Evolutionary conservation across 2,888 invertebrate genomes (phyloP).

Genomic region (Machimus atricapillus): DNA sequence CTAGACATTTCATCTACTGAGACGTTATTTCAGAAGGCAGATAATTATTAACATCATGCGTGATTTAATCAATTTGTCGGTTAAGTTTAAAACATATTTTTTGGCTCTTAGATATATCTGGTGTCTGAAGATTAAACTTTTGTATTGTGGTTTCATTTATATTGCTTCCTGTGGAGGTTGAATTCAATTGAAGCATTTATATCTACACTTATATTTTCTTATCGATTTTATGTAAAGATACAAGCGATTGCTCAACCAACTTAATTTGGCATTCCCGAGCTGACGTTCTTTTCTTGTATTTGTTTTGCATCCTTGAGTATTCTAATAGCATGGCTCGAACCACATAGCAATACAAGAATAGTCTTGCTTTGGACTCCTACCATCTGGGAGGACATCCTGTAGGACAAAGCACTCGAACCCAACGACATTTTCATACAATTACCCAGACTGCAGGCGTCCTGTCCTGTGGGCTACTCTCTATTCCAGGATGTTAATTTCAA

Average conservation of each 20-base stretch:
- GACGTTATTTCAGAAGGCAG: no score
- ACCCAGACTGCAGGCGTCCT: not conserved
- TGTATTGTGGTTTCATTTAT: no score
- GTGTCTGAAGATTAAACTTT: no score
- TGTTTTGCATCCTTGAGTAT: not conserved
- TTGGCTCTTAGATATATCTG: no score
- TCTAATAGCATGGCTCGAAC: not conserved
- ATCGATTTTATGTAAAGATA: not conserved
- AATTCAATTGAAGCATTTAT: not conserved
- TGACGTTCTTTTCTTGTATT: not conserved
- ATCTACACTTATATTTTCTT: not conserved
- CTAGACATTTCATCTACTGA: no score
- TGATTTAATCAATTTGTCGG: no score
- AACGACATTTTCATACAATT: slow-evolving; percentile 27
- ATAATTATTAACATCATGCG: no score
- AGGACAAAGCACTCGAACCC: not conserved
- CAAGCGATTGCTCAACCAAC: not conserved
- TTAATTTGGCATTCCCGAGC: not conserved
- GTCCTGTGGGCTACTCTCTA: slow-evolving; percentile 2
- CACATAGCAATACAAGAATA: not conserved
- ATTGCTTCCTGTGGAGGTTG: no score
- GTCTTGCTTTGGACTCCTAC: not conserved
- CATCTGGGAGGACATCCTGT: not conserved
- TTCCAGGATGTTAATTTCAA: slow-evolving; percentile 38
- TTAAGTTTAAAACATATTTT: no score